Evolutionary conservation across 2,888 invertebrate genomes (phyloP), one percentile per base, ranked within the genome.

Genomic region (Brachypterus glaber): DNA sequence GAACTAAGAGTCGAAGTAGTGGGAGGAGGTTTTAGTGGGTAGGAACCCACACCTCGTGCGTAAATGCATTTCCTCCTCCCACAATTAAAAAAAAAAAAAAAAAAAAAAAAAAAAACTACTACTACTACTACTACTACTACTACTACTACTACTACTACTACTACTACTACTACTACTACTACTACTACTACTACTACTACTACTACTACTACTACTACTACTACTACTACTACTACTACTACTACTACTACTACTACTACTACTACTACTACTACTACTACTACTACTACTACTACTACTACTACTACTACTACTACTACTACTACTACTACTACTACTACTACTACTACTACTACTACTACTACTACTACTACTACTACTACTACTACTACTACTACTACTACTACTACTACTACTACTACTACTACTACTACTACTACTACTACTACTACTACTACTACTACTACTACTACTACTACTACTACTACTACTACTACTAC

Each of bases 101-200:
- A n/a, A n/a, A n/a, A n/a, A n/a, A n/a, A n/a, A n/a, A n/a, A n/a
- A n/a, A n/a, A n/a, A n/a, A n/a, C n/a, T n/a, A n/a, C n/a, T n/a
- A n/a, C n/a, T n/a, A n/a, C n/a, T n/a, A n/a, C n/a, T n/a, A n/a
- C n/a, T n/a, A n/a, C n/a, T n/a, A n/a, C n/a, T n/a, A n/a, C n/a
- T 24, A n/a, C 24, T 24, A n/a, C 24, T 24, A n/a, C 24, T 24
- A n/a, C 24, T 24, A 7, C 24, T 24, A n/a, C 24, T 24, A 24
- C 24, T 24, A n/a, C 24, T 24, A 24, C 24, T 24, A n/a, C 24
- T 24, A 24, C 24, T 24, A n/a, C 24, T 24, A 24, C 24, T 24
- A n/a, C 24, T 24, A 24, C 24, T 24, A n/a, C 24, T 24, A 24
- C 24, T 24, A n/a, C 24, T 24, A 24, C 24, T 24, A n/a, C 24